Percentiles rank a stretch among this genome's conserved stretches.
These are phyloP conservation scores for Verasper variegatus DNA, from an alignment of 2,113 vertebrate genomes.

Conservation along the genomic window DNA sequence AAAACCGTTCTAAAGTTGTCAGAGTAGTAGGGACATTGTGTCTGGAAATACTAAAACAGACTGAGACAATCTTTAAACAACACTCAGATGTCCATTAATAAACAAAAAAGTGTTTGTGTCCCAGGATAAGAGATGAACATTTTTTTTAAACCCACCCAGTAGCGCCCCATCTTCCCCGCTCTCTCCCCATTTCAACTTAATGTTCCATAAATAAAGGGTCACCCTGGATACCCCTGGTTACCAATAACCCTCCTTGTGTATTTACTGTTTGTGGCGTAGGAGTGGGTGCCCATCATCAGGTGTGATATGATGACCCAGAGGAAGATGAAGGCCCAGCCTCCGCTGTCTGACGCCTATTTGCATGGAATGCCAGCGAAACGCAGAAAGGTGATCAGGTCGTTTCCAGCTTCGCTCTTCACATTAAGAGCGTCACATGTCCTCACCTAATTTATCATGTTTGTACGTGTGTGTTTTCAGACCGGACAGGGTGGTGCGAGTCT, in stretches of 20 bases:
- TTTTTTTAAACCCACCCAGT: too few relatives aligned
- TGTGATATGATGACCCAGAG: constrained; percentile 92
- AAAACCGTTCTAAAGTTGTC: too few relatives aligned
- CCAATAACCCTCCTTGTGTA: not conserved
- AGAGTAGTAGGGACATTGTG: too few relatives aligned
- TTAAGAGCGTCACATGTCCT: too few relatives aligned
- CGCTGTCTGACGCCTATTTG: constrained; percentile 91
- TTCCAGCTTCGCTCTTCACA: fast-evolving
- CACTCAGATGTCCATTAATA: too few relatives aligned
- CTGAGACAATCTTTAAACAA: too few relatives aligned
- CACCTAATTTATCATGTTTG: not conserved
- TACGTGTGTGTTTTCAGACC: constrained; percentile 78
- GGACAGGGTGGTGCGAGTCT: constrained; percentile 87
- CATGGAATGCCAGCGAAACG: constrained; percentile 95
- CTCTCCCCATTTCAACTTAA: too few relatives aligned
- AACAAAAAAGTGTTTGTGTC: too few relatives aligned
- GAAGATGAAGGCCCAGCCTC: constrained; percentile 92
- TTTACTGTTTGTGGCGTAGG: constrained; percentile 70
- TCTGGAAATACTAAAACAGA: too few relatives aligned
- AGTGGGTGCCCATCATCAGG: constrained; percentile 94
- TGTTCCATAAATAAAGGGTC: too few relatives aligned
- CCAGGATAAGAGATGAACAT: too few relatives aligned
- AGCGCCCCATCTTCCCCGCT: too few relatives aligned
- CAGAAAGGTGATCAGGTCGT: constrained; percentile 84
- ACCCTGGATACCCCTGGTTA: not conserved